These are phyloP conservation scores for Congeria kusceri DNA, from an alignment of 2,888 invertebrate genomes.

Conservation along the genomic window DNA sequence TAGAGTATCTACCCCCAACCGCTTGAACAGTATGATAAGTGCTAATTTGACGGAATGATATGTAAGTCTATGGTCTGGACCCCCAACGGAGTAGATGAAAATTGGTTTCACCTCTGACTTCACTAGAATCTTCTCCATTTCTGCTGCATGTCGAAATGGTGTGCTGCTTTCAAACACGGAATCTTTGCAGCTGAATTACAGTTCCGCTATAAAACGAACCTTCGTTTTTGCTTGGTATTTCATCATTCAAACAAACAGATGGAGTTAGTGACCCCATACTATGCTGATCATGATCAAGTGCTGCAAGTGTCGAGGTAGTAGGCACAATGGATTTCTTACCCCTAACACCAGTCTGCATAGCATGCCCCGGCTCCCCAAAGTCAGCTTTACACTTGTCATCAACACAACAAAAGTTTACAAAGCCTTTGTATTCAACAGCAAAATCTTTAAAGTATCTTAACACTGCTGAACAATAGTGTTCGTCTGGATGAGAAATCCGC, in stretches of 20 bases:
- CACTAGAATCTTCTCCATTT: slow-evolving; percentile 17
- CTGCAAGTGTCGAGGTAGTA: neutral
- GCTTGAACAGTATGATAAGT: slow-evolving; percentile 28
- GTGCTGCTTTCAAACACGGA: slow-evolving; percentile 44
- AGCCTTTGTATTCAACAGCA: slow-evolving; percentile 16
- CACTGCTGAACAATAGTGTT: slow-evolving; percentile 54
- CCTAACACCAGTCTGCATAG: slow-evolving; percentile 38
- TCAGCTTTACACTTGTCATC: slow-evolving; percentile 39
- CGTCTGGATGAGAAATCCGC: slow-evolving; percentile 48
- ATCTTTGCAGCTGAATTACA: slow-evolving; percentile 50
- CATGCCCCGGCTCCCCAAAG: slow-evolving; percentile 39
- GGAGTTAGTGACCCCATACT: slow-evolving; percentile 62
- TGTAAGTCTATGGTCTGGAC: slow-evolving; percentile 34
- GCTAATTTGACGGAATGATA: slow-evolving; percentile 31
- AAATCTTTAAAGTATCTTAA: slow-evolving; percentile 45
- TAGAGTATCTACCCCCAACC: slow-evolving; percentile 15
- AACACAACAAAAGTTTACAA: slow-evolving; percentile 14
- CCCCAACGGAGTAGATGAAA: slow-evolving; percentile 33
- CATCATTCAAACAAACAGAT: slow-evolving; percentile 55
- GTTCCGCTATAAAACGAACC: slow-evolving; percentile 61
- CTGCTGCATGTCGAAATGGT: slow-evolving; percentile 33
- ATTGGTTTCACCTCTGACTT: slow-evolving; percentile 17
- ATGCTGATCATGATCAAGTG: slow-evolving; percentile 58
- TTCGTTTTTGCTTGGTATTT: slow-evolving; percentile 43
- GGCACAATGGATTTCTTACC: slow-evolving; percentile 63